phyloP scores from a whole-genome alignment of 1,140 invertebrate species.

The Antheraea mylitta region DNA sequence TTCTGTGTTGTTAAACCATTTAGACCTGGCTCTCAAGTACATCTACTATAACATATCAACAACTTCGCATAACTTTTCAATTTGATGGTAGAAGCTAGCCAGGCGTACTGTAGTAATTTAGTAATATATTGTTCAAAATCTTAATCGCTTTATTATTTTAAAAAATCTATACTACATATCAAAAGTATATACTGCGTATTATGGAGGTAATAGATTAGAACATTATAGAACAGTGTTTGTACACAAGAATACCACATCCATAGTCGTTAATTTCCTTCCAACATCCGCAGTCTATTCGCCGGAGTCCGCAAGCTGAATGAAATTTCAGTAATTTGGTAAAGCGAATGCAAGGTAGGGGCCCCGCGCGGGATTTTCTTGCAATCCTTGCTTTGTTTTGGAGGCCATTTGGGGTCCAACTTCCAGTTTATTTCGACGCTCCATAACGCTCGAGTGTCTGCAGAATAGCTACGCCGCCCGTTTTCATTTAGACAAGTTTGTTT shows the following conservation, averaged over 20 bases:
- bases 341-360: slow-evolving; percentile 72
- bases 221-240: too few relatives aligned
- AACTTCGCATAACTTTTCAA: too few relatives aligned
- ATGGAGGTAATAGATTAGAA: too few relatives aligned
- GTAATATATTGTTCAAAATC: too few relatives aligned
- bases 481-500: slow-evolving; percentile 3
- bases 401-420: slow-evolving; percentile 1
- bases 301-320: slow-evolving; percentile 69
- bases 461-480: neutral
- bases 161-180: too few relatives aligned
- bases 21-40: too few relatives aligned
- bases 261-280: slow-evolving; percentile 27
- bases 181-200: too few relatives aligned
- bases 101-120: too few relatives aligned
- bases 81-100: too few relatives aligned
- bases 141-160: too few relatives aligned
- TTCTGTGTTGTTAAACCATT: too few relatives aligned
- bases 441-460: neutral
- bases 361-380: slow-evolving; percentile 67
- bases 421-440: neutral
- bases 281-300: slow-evolving; percentile 31
- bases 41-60: too few relatives aligned
- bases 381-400: slow-evolving; percentile 65
- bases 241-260: slow-evolving; percentile 30
- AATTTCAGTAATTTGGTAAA: slow-evolving; percentile 76